Conservation (phyloP, 23 tunicate species). For the Trididemnum miniatum region DNA sequence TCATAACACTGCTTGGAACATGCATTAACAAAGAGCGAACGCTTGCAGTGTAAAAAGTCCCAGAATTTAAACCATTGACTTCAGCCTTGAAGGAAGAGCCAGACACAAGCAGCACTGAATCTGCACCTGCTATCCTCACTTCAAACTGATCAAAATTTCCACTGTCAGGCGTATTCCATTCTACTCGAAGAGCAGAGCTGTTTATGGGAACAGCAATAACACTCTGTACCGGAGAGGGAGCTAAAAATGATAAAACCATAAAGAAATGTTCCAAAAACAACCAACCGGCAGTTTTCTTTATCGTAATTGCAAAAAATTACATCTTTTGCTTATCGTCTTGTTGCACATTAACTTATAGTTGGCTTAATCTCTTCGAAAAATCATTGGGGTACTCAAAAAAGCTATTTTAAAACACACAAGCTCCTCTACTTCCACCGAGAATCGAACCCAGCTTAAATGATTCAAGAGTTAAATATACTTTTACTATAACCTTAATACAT, state of each 20-base stretch:
- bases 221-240: background rate
- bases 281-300: no score
- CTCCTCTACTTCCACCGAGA: no score
- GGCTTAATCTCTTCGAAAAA: no score
- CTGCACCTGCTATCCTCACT: background rate
- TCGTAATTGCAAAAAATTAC: no score
- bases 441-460: no score
- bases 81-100: background rate
- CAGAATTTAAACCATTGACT: background rate
- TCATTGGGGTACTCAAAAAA: no score
- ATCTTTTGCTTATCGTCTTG: no score
- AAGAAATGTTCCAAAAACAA: no score
- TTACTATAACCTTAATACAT: no score
- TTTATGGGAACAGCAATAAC: background rate
- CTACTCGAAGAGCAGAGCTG: background rate
- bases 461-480: no score
- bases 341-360: no score
- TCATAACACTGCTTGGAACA: background rate
- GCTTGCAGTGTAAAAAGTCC: slow-evolving; percentile 1
- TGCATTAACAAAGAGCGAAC: background rate
- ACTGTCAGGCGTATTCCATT: background rate
- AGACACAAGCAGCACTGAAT: background rate
- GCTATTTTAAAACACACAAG: no score
- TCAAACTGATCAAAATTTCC: background rate
- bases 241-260: background rate